Conservation (phyloP, 2,113 vertebrate species). For the Tenrec ecaudatus region DNA sequence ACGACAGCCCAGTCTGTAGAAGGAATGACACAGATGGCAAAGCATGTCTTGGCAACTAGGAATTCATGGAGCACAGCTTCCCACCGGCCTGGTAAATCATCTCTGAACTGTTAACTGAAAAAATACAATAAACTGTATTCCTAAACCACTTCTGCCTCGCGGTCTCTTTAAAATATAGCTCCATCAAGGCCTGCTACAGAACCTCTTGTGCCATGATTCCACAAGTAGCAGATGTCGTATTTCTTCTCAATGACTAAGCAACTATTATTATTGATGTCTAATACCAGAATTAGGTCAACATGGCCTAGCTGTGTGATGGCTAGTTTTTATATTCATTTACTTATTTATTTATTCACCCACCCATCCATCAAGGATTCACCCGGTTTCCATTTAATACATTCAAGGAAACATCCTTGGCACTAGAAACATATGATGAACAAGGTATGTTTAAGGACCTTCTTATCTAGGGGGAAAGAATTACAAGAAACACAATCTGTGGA, state of each 20-base stretch:
- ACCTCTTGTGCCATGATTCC: not conserved
- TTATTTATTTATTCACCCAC: not conserved
- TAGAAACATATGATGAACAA: not conserved
- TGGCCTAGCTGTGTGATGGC: not conserved
- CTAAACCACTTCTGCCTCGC: conserved; percentile 1
- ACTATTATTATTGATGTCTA: not conserved
- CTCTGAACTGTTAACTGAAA: conserved; percentile 32
- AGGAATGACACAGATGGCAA: not conserved
- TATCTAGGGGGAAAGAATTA: not conserved
- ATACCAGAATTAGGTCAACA: conserved; percentile 12
- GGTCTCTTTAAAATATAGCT: not conserved
- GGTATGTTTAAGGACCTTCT: not conserved
- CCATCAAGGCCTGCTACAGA: not conserved
- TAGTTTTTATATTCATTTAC: not conserved
- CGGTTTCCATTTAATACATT: conserved; percentile 14
- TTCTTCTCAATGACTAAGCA: not conserved
- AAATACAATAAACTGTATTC: conserved; percentile 29
- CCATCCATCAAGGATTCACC: conserved; percentile 1
- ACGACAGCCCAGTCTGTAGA: not conserved
- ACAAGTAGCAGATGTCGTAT: not conserved
- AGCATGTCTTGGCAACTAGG: not conserved
- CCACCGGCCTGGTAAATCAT: not conserved
- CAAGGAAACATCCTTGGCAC: not conserved
- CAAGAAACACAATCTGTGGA: not conserved
- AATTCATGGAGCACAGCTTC: not conserved